Percentiles rank a stretch among this genome's conserved stretches.
Evolutionary conservation across 2,888 invertebrate genomes (phyloP).

Genomic region (Eustalomyia histrio): DNA sequence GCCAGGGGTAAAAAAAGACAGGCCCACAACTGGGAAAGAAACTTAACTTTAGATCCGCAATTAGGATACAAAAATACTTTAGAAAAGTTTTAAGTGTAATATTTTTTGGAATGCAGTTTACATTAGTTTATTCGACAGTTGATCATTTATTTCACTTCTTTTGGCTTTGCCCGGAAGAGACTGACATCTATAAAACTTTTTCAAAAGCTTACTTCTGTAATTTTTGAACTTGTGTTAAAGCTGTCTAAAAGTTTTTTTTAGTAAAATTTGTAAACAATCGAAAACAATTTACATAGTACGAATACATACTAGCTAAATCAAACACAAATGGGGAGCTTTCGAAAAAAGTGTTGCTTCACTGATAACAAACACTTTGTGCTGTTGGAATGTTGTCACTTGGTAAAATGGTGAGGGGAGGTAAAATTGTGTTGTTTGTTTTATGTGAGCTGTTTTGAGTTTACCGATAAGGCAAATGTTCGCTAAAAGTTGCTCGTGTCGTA

Average conservation of each 20-base stretch:
- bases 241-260: background rate
- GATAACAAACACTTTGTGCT: constrained; percentile 57
- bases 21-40: too few relatives aligned
- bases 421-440: constrained; percentile 63
- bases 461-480: constrained; percentile 63
- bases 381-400: background rate
- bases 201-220: background rate
- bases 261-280: constrained; percentile 5
- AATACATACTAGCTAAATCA: background rate
- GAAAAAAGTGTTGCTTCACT: constrained; percentile 61
- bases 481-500: constrained; percentile 63
- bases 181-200: constrained; percentile 14
- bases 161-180: background rate
- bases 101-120: too few relatives aligned
- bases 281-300: background rate
- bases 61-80: too few relatives aligned
- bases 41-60: too few relatives aligned
- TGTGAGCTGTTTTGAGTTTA: constrained; percentile 45
- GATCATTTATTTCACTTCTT: too few relatives aligned
- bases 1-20: too few relatives aligned
- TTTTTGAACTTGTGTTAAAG: background rate
- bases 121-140: too few relatives aligned
- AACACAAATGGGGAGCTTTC: background rate
- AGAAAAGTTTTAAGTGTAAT: too few relatives aligned
- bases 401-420: background rate